Percentiles rank a stretch among this genome's conserved stretches.
phyloP scores from a whole-genome alignment of 2,888 invertebrate genomes.

The Morpho helenor region DNA sequence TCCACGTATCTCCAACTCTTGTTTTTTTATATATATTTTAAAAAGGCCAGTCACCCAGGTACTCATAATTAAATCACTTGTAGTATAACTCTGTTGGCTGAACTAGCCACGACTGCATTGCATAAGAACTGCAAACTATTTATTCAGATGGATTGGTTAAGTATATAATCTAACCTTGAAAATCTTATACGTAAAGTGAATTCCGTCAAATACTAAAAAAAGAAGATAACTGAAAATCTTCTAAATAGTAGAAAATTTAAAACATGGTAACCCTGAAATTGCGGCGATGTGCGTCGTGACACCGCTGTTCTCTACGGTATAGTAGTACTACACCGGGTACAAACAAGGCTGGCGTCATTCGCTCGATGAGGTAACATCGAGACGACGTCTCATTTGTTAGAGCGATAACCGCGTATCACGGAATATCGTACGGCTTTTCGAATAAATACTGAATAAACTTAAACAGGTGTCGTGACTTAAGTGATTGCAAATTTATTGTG shows the following conservation, averaged over 20 bases:
- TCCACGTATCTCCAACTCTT: too few species aligned
- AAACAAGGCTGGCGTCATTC: constrained; percentile 25
- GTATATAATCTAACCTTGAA: too few species aligned
- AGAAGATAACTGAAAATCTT: constrained; percentile 12
- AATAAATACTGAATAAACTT: constrained; percentile 7
- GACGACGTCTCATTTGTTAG: constrained; percentile 21
- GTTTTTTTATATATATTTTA: too few species aligned
- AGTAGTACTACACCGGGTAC: constrained; percentile 19
- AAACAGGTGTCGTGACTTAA: constrained; percentile 17
- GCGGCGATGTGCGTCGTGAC: constrained; percentile 28
- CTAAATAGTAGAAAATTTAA: constrained; percentile 23
- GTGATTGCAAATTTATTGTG: constrained; percentile 39
- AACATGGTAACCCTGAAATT: constrained; percentile 28
- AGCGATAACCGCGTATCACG: constrained; percentile 22
- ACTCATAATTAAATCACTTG: too few species aligned
- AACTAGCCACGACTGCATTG: too few species aligned
- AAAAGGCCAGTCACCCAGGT: too few species aligned
- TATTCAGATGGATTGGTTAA: too few species aligned
- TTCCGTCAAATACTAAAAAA: neutral
- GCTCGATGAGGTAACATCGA: constrained; percentile 24
- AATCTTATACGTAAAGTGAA: too few species aligned
- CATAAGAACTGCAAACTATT: too few species aligned
- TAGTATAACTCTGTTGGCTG: too few species aligned
- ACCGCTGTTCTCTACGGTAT: constrained; percentile 13
- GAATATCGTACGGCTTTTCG: constrained; percentile 10